Evolutionary conservation across 2,113 vertebrate genomes (phyloP).

Genomic region (Platysteira castanea): DNA sequence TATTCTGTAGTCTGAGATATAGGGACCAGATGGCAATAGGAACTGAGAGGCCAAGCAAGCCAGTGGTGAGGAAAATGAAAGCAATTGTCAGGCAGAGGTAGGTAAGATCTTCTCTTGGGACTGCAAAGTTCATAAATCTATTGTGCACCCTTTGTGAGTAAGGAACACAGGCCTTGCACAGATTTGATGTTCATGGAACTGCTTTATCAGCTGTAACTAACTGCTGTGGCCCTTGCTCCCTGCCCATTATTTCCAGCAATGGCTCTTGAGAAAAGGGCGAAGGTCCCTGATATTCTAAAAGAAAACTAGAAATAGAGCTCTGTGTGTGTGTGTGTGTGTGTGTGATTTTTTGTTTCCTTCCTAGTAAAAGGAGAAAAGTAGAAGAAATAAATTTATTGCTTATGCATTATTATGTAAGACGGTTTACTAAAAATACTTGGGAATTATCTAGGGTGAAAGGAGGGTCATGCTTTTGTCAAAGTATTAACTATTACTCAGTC

Average conservation of each 20-base stretch:
- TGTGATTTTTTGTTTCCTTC: not conserved
- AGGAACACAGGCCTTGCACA: not conserved
- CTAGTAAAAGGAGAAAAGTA: not conserved
- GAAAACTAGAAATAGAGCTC: not conserved
- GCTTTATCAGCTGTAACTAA: not conserved
- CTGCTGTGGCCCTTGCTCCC: not conserved
- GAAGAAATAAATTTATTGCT: not conserved
- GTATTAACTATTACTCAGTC: not conserved
- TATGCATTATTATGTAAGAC: not conserved
- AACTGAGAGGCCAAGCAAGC: not conserved
- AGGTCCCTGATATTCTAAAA: not conserved
- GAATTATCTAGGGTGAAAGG: not conserved
- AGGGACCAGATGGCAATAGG: not conserved
- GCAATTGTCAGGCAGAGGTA: not conserved
- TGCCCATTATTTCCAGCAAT: not conserved
- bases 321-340: not conserved
- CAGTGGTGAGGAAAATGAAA: not conserved
- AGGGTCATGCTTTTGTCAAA: not conserved
- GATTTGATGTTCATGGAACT: not conserved
- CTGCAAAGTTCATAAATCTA: not conserved
- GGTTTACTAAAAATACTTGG: not conserved
- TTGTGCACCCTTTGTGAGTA: not conserved
- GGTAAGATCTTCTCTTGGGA: not conserved
- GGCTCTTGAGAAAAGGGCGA: not conserved
- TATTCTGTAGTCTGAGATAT: not conserved